Conservation (phyloP, 1,140 invertebrate species). For the Whitmania pigra region DNA sequence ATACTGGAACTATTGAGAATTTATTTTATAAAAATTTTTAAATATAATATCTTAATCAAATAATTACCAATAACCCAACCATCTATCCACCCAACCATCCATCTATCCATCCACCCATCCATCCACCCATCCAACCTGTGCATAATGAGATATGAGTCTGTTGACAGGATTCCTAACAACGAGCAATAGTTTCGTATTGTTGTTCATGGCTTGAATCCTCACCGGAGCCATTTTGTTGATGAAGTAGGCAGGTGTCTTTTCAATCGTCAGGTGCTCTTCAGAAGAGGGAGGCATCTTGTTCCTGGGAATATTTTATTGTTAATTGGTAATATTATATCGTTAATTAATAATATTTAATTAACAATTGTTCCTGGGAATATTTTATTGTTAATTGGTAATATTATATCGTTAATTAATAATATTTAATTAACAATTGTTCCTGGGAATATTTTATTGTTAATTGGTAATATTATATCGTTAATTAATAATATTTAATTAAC, state of each 20-base stretch:
- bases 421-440: not conserved
- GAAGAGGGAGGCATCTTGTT: constrained; percentile 35
- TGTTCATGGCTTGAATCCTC: constrained; percentile 16
- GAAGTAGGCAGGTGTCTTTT: constrained; percentile 47
- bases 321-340: too few species aligned
- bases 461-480: too few species aligned
- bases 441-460: not conserved
- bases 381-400: too few species aligned
- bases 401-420: too few species aligned
- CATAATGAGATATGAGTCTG: constrained; percentile 80
- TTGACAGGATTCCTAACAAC: constrained; percentile 81
- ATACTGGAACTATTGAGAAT: too few species aligned
- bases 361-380: not conserved
- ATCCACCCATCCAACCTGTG: constrained; percentile 46
- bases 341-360: too few species aligned
- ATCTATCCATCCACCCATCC: too few species aligned
- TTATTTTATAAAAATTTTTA: too few species aligned
- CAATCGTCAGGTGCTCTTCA: constrained; percentile 42
- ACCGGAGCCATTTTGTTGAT: constrained; percentile 24
- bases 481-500: too few species aligned
- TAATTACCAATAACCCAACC: too few species aligned
- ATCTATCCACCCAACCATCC: too few species aligned
- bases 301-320: not conserved
- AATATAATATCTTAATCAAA: too few species aligned
- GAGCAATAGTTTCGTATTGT: constrained; percentile 55